These are phyloP conservation scores for Drosophila watanabei DNA, from an alignment of 1,140 invertebrate species.

Conservation along the genomic window DNA sequence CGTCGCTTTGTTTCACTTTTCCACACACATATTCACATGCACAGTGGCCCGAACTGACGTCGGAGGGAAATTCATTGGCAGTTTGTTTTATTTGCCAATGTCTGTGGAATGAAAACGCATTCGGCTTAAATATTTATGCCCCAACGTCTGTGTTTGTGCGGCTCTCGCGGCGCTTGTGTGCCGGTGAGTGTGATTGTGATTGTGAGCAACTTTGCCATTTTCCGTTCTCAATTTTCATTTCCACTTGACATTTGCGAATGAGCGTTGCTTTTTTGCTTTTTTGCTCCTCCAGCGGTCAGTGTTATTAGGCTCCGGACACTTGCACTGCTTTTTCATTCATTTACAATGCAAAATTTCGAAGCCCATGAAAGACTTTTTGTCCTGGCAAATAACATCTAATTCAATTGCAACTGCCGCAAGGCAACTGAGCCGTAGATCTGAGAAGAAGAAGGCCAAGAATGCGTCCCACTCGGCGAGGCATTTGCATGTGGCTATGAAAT, in stretches of 20 bases:
- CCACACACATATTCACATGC: constrained; percentile 18
- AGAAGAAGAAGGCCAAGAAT: neutral
- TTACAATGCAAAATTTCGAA: constrained; percentile 21
- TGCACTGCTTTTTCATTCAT: constrained; percentile 10
- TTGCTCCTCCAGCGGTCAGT: constrained; percentile 8
- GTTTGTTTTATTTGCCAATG: constrained; percentile 78
- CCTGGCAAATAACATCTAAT: constrained; percentile 68
- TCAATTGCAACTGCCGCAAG: constrained; percentile 24
- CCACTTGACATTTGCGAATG: constrained; percentile 58
- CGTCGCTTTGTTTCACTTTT: constrained; percentile 74
- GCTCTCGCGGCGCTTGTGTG: constrained; percentile 8
- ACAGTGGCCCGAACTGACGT: constrained; percentile 11
- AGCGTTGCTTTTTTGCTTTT: constrained; percentile 27
- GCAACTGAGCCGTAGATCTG: constrained; percentile 18
- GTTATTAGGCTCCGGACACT: constrained; percentile 23
- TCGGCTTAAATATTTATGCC: constrained; percentile 83
- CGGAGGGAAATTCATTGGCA: constrained; percentile 63
- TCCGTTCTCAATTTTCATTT: constrained; percentile 44
- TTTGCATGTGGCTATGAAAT: constrained; percentile 46
- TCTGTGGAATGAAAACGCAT: constrained; percentile 84
- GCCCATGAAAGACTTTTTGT: constrained; percentile 57
- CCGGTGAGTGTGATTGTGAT: neutral
- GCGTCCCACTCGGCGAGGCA: constrained; percentile 8
- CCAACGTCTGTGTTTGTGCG: constrained; percentile 81
- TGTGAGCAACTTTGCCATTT: constrained; percentile 19